Evolutionary conservation across 2,797 vertebrate genomes (phyloP).

Genomic region (Manis pentadactyla): DNA sequence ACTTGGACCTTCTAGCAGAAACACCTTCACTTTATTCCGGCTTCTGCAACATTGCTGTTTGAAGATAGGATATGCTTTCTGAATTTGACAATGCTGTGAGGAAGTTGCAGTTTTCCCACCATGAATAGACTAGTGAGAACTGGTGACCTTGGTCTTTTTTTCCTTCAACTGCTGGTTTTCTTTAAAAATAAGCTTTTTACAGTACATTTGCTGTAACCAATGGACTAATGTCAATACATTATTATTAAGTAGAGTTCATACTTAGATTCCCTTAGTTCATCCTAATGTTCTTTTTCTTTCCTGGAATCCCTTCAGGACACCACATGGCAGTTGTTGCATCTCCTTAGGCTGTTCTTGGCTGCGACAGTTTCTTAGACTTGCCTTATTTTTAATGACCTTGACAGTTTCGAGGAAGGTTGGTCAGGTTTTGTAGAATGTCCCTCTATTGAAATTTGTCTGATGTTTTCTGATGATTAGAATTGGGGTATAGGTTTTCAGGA

Average conservation of each 20-base stretch:
- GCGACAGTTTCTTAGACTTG: not conserved
- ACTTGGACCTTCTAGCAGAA: not conserved
- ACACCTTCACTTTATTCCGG: not conserved
- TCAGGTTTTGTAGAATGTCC: not conserved
- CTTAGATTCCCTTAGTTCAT: not conserved
- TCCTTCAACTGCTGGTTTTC: constrained; percentile 33
- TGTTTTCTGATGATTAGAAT: not conserved
- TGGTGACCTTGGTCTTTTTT: not conserved
- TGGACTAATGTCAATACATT: not conserved
- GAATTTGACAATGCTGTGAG: not conserved
- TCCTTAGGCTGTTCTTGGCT: not conserved
- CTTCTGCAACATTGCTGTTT: not conserved
- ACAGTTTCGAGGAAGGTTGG: not conserved
- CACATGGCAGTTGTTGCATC: not conserved
- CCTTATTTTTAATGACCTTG: not conserved
- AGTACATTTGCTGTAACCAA: not conserved
- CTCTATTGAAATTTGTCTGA: not conserved
- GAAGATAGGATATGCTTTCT: not conserved
- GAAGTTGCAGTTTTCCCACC: not conserved
- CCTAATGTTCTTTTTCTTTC: not conserved
- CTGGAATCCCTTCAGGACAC: not conserved
- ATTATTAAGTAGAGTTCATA: not conserved
- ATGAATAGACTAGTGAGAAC: not conserved
- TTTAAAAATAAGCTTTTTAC: not conserved
- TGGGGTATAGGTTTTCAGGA: not conserved